A percentile compares a stretch with the other conserved stretches of the same genome.
Conservation (phyloP, 37 sponge, comb jelly and placozoan species). For the Beroe forskalii region DNA sequence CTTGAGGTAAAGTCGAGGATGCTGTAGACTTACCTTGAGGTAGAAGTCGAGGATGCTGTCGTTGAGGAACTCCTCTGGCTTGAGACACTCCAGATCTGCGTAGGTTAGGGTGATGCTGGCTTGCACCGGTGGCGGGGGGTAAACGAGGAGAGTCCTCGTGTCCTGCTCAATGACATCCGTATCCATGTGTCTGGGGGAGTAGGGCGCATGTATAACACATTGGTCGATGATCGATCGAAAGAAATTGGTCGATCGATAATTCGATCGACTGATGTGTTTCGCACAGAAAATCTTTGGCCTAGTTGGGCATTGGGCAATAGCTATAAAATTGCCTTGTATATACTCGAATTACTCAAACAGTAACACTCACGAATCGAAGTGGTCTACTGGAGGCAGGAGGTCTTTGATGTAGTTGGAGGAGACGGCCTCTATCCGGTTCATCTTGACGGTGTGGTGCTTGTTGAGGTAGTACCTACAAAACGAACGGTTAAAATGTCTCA, state of each 20-base stretch:
- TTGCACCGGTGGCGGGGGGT: constrained; percentile 69
- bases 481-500: no score
- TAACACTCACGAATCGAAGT: constrained; percentile 60
- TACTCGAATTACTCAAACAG: no score
- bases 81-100: constrained; percentile 73
- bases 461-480: no score
- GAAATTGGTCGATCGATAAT: neutral
- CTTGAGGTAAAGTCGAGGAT: no score
- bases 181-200: constrained; percentile 50
- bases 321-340: no score
- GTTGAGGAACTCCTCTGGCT: constrained; percentile 80
- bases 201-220: no score
- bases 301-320: no score
- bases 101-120: constrained; percentile 69
- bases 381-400: constrained; percentile 38
- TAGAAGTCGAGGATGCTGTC: constrained; percentile 89
- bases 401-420: neutral
- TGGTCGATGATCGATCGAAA: neutral
- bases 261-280: neutral
- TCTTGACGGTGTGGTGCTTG: constrained; percentile 26
- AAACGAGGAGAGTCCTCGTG: constrained; percentile 67
- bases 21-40: constrained; percentile 74
- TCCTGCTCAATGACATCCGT: constrained; percentile 62
- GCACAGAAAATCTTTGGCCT: no score
- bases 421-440: constrained; percentile 56